These are phyloP conservation scores for Cancer borealis DNA, from an alignment of 2,888 invertebrate genomes.

Conservation along the genomic window DNA sequence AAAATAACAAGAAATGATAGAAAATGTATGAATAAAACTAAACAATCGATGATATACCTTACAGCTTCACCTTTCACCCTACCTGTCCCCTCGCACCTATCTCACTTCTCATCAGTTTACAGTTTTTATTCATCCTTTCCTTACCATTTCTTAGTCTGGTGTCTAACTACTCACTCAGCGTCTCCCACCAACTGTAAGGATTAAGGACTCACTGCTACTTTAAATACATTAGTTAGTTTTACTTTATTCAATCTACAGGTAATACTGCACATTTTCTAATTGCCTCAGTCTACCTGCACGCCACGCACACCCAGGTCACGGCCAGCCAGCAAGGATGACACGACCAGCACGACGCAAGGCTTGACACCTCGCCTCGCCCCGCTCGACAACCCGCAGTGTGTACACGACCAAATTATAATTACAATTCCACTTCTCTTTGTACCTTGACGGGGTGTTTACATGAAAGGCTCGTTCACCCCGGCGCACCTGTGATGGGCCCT, in stretches of 20 bases:
- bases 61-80: neutral
- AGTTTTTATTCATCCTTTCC: neutral
- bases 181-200: too few species aligned
- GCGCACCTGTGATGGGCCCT: neutral
- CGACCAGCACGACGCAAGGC: neutral
- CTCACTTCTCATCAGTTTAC: neutral
- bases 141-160: neutral
- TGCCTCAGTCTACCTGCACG: neutral
- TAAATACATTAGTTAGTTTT: too few species aligned
- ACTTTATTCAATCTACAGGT: neutral
- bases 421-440: slow-evolving; percentile 1
- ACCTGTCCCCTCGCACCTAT: neutral
- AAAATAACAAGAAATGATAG: neutral
- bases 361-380: neutral
- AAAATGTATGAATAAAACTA: neutral
- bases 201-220: too few species aligned
- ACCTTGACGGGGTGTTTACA: neutral
- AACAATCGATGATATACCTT: neutral
- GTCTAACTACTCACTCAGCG: neutral
- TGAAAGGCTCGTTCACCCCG: neutral
- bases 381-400: neutral
- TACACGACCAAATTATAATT: neutral
- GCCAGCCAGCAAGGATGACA: neutral
- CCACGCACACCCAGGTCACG: neutral
- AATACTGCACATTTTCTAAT: neutral